Base-by-base conservation (phyloP, 2,113 vertebrate species). In the Phaethon lepturus region DNA sequence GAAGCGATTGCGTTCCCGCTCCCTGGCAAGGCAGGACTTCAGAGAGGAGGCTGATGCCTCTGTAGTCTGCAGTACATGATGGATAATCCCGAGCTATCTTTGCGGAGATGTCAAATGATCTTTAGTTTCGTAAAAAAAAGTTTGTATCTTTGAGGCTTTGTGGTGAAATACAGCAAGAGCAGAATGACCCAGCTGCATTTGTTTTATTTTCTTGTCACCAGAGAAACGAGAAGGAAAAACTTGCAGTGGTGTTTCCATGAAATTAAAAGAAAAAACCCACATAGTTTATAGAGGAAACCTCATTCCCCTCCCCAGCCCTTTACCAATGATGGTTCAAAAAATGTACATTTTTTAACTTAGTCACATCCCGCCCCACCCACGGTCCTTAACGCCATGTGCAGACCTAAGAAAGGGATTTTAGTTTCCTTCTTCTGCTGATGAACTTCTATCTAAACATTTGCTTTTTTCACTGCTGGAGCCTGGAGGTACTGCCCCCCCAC, bases 141-240 rank as follows among this genome's bases (percentile, higher is more conserved):
- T 91, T 44, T 80, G 33, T 42, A 62, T 91, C 28, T 68, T 76
- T 80, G 84, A 66, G 60, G 68, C 60, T 92, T 71, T 6, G 2
- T 84, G 83, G 93, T 88, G 94, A 96, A 88, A 78, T 25, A 49
- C 58, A 73, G 95, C 1, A 4, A 85, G 81, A 88, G 85, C 89
- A 87, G 87, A 94, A 93, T 38, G 35, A 97, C 95, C 81, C 87
- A 90, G 96, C 95, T 97, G 97, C 88, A 83, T 96, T 95, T 97
- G 96, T 98, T 98, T 98, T 98, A 96, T 98, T 98, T 95, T 52
- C 64, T 88, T 56, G 97, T 98, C 96, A 75, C 98, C 97, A 92
- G 92, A 97, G 98, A 97, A 98, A 98, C 98, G 19, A 96, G 96
- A 91, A 91, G 94, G 96, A 71, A 97, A 97, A 91, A 93, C 23